Evolutionary conservation across 2,888 invertebrate species (phyloP).

Genomic region (Pollenia amentaria): DNA sequence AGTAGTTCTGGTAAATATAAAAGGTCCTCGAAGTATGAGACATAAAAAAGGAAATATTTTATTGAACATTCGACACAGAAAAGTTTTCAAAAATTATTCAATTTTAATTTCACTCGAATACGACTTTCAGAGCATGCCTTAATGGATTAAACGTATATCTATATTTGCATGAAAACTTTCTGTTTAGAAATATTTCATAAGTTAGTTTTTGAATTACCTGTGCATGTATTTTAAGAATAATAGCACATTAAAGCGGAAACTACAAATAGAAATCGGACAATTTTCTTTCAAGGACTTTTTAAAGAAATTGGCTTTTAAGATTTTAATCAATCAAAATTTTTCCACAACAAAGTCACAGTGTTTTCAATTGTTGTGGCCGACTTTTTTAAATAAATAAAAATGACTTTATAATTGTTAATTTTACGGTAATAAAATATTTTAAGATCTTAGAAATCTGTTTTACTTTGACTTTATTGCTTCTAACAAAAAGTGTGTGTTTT

Average conservation of each 20-base stretch:
- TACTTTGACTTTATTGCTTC: not conserved
- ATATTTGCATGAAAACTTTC: too few species aligned
- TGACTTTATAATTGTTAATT: slow-evolving; percentile 5
- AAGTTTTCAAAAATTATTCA: too few species aligned
- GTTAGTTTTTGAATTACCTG: too few species aligned
- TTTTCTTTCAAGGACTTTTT: not conserved
- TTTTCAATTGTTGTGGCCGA: not conserved
- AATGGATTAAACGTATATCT: too few species aligned
- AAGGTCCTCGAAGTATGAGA: too few species aligned
- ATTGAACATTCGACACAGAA: too few species aligned
- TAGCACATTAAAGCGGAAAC: not conserved
- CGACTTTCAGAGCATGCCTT: too few species aligned
- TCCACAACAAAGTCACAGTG: not conserved
- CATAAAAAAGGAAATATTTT: too few species aligned
- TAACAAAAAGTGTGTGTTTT: not conserved
- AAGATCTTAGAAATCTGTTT: slow-evolving; percentile 1
- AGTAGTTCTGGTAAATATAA: too few species aligned
- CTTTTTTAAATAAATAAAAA: not conserved
- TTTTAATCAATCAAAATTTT: not conserved
- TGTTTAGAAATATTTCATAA: too few species aligned
- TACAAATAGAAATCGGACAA: not conserved
- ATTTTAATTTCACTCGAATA: too few species aligned
- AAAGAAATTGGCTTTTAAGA: not conserved
- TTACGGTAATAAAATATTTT: slow-evolving; percentile 24
- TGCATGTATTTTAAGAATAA: too few species aligned